A percentile compares a stretch with the other conserved stretches of the same genome.
Conservation (phyloP, 2,113 vertebrate species). For the Sapayoa aenigma region DNA sequence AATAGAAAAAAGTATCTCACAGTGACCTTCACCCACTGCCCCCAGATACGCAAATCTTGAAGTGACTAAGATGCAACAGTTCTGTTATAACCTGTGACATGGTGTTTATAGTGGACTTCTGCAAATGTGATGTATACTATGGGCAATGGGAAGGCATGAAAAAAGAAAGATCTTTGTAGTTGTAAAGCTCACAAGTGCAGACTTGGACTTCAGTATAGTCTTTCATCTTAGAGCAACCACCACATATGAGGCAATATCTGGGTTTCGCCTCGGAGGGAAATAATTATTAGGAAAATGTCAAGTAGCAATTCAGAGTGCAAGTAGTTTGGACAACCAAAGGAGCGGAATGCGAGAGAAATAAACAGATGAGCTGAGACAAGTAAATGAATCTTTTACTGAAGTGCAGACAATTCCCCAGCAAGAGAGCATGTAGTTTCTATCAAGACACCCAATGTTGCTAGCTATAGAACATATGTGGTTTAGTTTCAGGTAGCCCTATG, state of each 20-base stretch:
- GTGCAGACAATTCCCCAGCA: background rate
- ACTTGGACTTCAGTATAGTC: background rate
- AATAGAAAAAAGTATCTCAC: background rate
- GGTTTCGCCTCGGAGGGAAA: background rate
- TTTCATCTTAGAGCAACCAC: background rate
- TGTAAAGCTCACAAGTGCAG: background rate
- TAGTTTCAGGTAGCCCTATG: background rate
- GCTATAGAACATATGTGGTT: background rate
- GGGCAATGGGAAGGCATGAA: background rate
- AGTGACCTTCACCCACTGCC: background rate
- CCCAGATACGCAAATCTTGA: background rate
- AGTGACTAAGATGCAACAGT: background rate
- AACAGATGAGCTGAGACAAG: background rate
- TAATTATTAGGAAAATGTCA: background rate
- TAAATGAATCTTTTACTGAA: background rate
- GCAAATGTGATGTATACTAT: background rate
- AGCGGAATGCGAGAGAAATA: background rate
- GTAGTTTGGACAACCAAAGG: background rate
- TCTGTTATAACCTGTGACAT: background rate
- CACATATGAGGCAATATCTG: background rate
- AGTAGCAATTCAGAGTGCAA: background rate
- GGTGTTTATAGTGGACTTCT: background rate
- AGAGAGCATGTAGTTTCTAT: background rate
- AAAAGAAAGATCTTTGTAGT: background rate
- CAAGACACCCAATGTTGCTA: background rate